phyloP scores from a whole-genome alignment of 2,113 vertebrate species.

The Gallinago undulata region DNA sequence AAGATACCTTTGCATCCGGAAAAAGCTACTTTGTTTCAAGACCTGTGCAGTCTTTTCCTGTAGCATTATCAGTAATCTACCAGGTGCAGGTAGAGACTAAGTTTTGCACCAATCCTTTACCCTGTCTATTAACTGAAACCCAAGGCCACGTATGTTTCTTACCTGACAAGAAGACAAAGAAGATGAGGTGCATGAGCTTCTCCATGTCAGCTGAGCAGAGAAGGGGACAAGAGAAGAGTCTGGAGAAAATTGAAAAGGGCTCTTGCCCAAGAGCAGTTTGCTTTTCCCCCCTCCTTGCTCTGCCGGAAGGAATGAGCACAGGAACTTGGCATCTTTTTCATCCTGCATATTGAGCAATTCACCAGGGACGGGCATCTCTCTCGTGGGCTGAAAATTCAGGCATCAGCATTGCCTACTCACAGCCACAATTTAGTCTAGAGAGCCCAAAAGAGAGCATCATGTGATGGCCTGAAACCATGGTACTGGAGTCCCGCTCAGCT shows the following conservation, averaged over 20 bases:
- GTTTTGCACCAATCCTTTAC: not conserved
- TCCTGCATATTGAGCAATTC: slow-evolving; percentile 66
- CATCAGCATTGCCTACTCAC: slow-evolving; percentile 35
- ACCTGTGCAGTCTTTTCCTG: not conserved
- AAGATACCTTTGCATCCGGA: not conserved
- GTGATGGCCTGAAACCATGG: not conserved
- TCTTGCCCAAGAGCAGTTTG: slow-evolving; percentile 21
- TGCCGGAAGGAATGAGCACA: slow-evolving; percentile 34
- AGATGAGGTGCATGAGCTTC: not conserved
- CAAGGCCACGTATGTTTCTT: not conserved
- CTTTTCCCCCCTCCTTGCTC: not conserved
- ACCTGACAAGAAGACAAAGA: slow-evolving; percentile 49
- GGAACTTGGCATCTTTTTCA: slow-evolving; percentile 55
- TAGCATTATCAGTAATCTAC: not conserved
- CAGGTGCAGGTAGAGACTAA: not conserved
- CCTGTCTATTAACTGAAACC: not conserved
- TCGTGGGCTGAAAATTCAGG: not conserved
- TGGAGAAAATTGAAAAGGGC: not conserved
- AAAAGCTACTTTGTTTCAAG: not conserved
- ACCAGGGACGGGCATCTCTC: not conserved
- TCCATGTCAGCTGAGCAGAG: slow-evolving; percentile 27
- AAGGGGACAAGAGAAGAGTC: not conserved
- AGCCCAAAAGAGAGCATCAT: not conserved
- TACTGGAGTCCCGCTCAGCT: not conserved
- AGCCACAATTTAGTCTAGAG: not conserved